Evolutionary conservation across 1,140 invertebrate genomes (phyloP).

Genomic region (Zaprionus ghesquierei): DNA sequence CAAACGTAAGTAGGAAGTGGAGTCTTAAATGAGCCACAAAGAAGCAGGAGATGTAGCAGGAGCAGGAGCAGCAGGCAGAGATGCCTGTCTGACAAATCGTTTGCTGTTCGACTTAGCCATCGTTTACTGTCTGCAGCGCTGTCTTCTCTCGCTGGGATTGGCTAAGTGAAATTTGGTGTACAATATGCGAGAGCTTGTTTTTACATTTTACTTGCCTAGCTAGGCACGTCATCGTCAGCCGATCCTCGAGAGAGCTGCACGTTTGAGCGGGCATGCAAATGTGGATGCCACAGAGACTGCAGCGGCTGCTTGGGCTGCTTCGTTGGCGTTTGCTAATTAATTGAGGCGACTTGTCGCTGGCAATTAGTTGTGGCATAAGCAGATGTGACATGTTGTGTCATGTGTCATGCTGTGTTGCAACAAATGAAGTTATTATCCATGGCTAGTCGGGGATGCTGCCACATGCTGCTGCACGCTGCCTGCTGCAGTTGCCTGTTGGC

Average conservation of each 20-base stretch:
- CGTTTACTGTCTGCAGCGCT: conserved; percentile 15
- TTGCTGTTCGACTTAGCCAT: conserved; percentile 56
- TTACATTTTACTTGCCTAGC: conserved; percentile 17
- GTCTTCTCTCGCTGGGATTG: conserved; percentile 31
- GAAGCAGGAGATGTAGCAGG: not conserved
- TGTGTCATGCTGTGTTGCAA: conserved; percentile 46
- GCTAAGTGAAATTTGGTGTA: conserved; percentile 54
- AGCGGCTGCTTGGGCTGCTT: conserved; percentile 29
- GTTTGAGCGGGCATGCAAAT: conserved; percentile 53
- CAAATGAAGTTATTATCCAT: conserved; percentile 72
- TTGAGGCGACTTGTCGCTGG: conserved; percentile 62
- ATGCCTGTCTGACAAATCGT: conserved; percentile 66
- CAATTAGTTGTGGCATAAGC: conserved; percentile 63
- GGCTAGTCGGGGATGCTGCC: conserved; percentile 14
- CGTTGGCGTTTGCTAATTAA: conserved; percentile 72
- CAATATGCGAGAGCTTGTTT: conserved; percentile 44
- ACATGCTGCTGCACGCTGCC: conserved; percentile 37
- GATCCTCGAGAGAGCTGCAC: not conserved
- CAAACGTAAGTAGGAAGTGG: conserved; percentile 74
- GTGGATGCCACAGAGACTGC: not conserved
- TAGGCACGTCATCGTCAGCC: conserved; percentile 18
- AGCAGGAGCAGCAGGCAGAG: not conserved
- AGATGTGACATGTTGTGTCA: conserved; percentile 73
- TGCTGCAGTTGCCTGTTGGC: conserved; percentile 21
- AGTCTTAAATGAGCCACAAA: conserved; percentile 64